Evolutionary conservation across 2,888 invertebrate species (phyloP).

Genomic region (Synanthedon myopaeformis): DNA sequence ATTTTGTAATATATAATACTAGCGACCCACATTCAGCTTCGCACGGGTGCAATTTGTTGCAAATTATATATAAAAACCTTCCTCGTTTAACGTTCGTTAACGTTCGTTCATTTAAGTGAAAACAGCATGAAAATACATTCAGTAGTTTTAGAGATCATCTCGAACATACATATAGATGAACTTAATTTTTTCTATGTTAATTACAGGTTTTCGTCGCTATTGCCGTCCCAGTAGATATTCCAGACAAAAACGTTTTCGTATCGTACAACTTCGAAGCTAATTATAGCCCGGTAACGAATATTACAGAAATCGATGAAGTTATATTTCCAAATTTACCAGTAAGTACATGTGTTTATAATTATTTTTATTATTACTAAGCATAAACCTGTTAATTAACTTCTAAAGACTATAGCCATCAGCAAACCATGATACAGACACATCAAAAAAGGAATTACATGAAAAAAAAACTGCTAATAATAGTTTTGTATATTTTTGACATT

Average conservation of each 20-base stretch:
- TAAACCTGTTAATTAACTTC: no score
- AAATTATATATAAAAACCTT: no score
- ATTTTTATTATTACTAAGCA: no score
- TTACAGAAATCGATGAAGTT: constrained; percentile 66
- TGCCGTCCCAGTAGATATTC: constrained; percentile 77
- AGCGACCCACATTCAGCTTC: no score
- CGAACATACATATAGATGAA: not conserved
- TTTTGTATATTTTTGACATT: no score
- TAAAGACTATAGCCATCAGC: no score
- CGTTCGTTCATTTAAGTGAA: no score
- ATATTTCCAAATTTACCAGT: constrained; percentile 67
- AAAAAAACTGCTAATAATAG: no score
- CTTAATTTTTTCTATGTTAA: not conserved
- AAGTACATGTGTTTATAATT: constrained; percentile 17
- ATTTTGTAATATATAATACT: not conserved
- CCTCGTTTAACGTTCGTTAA: no score
- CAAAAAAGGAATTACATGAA: no score
- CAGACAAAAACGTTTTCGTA: constrained; percentile 76
- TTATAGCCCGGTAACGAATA: constrained; percentile 72
- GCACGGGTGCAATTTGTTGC: no score
- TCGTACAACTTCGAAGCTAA: constrained; percentile 81
- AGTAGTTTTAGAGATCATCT: not conserved
- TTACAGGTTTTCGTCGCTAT: constrained; percentile 76
- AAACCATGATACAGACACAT: no score
- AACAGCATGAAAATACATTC: not conserved